A percentile compares a stretch with the other conserved stretches of the same genome.
phyloP scores from a whole-genome alignment of 2,797 vertebrate species.

The Propithecus perrieri region DNA sequence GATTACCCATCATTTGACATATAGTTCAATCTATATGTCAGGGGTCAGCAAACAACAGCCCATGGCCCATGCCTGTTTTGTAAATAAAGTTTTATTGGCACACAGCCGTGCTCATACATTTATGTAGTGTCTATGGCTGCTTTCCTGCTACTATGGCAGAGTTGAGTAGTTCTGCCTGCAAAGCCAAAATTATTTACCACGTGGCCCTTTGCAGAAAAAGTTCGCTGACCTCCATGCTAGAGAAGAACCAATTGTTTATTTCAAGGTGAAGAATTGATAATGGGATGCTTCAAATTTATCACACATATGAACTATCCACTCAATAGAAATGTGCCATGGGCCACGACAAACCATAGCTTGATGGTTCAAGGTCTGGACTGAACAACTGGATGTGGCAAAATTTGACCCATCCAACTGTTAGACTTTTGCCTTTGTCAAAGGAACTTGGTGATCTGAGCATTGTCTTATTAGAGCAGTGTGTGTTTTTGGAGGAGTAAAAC shows the following conservation, averaged over 20 bases:
- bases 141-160: neutral
- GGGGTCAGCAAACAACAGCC: neutral
- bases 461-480: neutral
- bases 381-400: neutral
- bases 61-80: neutral
- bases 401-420: neutral
- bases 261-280: neutral
- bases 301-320: neutral
- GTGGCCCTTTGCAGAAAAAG: neutral
- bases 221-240: neutral
- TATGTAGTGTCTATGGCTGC: neutral
- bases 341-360: neutral
- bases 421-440: neutral
- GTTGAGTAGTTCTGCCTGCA: neutral
- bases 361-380: neutral
- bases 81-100: constrained; percentile 20
- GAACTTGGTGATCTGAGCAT: neutral
- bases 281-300: neutral
- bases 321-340: neutral
- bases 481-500: neutral
- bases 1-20: neutral
- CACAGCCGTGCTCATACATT: neutral
- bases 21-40: neutral
- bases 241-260: neutral
- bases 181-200: neutral